These are phyloP conservation scores for Podarcis muralis DNA, from an alignment of 2,113 vertebrate genomes.

Conservation along the genomic window DNA sequence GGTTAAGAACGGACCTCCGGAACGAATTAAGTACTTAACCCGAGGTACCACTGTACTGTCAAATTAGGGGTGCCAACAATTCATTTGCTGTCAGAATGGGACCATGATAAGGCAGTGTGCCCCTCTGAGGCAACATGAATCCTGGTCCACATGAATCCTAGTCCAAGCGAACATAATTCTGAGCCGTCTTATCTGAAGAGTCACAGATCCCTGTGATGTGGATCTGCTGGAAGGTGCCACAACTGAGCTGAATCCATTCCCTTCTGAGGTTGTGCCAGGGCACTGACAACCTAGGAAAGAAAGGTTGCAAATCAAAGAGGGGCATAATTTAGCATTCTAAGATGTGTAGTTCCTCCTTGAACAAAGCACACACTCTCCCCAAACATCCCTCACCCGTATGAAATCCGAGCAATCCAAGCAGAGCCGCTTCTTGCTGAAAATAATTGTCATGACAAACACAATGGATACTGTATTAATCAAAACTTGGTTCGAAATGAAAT, in stretches of 20 bases:
- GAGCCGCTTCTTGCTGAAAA: constrained; percentile 49
- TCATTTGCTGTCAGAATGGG: not conserved
- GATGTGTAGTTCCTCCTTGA: not conserved
- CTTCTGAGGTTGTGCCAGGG: too few species aligned
- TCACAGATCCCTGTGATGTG: too few species aligned
- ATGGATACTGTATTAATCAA: constrained; percentile 62
- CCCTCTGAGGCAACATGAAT: not conserved
- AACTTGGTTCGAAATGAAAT: constrained; percentile 41
- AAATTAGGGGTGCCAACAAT: not conserved
- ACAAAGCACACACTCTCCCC: not conserved
- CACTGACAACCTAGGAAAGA: too few species aligned
- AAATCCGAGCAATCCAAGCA: constrained; percentile 41
- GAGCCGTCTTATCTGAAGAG: not conserved
- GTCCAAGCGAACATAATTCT: not conserved
- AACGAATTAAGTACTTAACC: too few species aligned
- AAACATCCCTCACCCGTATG: not conserved
- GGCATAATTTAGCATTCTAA: rapidly evolving
- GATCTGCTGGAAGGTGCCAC: too few species aligned
- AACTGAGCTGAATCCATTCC: too few species aligned
- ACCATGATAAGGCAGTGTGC: not conserved
- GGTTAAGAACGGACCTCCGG: too few species aligned
- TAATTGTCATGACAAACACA: constrained; percentile 54
- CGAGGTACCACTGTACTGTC: not conserved
- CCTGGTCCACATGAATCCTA: not conserved
- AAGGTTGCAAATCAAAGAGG: not conserved